These are phyloP conservation scores for Diabrotica virgifera DNA, from an alignment of 1,140 invertebrate species.

Conservation along the genomic window DNA sequence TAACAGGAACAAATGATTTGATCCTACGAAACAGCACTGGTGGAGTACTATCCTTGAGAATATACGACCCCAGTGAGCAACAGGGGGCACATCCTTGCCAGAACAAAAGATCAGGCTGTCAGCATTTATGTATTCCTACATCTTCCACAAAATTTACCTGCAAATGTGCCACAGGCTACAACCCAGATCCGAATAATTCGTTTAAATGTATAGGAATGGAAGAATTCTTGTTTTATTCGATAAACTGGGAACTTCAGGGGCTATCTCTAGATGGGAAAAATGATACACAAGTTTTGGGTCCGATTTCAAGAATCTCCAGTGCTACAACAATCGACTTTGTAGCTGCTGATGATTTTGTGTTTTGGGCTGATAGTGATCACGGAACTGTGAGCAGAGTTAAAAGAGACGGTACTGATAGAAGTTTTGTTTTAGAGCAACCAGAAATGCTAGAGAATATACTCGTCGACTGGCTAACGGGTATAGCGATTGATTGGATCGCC, in stretches of 20 bases:
- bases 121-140: slow-evolving; percentile 76
- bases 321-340: slow-evolving; percentile 76
- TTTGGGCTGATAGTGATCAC: slow-evolving; percentile 77
- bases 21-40: slow-evolving; percentile 51
- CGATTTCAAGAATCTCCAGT: slow-evolving; percentile 72
- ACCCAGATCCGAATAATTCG: slow-evolving; percentile 53
- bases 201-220: slow-evolving; percentile 55
- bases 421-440: slow-evolving; percentile 49
- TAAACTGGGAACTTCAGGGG: slow-evolving; percentile 73
- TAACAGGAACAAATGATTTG: slow-evolving; percentile 45
- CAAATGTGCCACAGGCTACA: slow-evolving; percentile 74
- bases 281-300: slow-evolving; percentile 61
- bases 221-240: slow-evolving; percentile 75
- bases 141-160: slow-evolving; percentile 58
- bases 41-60: slow-evolving; percentile 61
- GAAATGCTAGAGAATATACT: slow-evolving; percentile 58
- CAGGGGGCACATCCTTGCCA: slow-evolving; percentile 53
- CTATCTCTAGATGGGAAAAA: slow-evolving; percentile 55
- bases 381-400: slow-evolving; percentile 72
- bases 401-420: slow-evolving; percentile 72
- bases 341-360: slow-evolving; percentile 67
- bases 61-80: slow-evolving; percentile 68
- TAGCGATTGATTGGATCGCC: slow-evolving; percentile 84
- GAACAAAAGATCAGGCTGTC: slow-evolving; percentile 62
- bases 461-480: slow-evolving; percentile 66